A percentile compares a stretch with the other conserved stretches of the same genome.
phyloP scores from a whole-genome alignment of 2,888 invertebrate genomes.

The Marronus borbonicus region DNA sequence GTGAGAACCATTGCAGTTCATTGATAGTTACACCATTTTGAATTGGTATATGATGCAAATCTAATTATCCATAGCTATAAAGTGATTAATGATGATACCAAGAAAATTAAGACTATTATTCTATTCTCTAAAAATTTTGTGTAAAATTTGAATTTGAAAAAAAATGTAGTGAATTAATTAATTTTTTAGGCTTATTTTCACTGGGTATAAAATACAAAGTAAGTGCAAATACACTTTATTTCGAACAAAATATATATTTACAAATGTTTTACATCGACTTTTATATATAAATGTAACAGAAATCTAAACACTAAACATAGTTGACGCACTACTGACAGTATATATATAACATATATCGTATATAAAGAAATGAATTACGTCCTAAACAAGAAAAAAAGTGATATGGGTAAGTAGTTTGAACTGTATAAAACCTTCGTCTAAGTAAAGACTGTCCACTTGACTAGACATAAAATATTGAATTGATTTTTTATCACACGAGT shows the following conservation, averaged over 20 bases:
- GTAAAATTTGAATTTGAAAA: too few species aligned
- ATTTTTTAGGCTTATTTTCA: too few species aligned
- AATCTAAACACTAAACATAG: slow-evolving; percentile 24
- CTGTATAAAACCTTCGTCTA: slow-evolving; percentile 20
- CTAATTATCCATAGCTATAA: too few species aligned
- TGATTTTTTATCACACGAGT: slow-evolving; percentile 33
- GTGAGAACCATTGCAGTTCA: too few species aligned
- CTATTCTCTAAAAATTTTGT: too few species aligned
- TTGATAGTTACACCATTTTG: too few species aligned
- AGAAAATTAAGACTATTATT: too few species aligned
- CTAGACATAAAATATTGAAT: slow-evolving; percentile 36
- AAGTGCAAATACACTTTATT: slow-evolving; percentile 8
- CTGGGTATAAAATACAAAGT: not conserved
- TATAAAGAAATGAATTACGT: slow-evolving; percentile 13
- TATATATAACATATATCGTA: slow-evolving; percentile 1
- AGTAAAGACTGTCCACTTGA: slow-evolving; percentile 26
- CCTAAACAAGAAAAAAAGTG: slow-evolving; percentile 1
- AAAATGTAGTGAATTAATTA: too few species aligned
- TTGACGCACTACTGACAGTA: not conserved
- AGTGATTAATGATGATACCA: too few species aligned
- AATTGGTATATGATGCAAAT: too few species aligned
- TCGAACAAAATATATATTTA: slow-evolving; percentile 19
- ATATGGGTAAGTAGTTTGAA: too few species aligned
- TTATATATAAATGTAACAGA: slow-evolving; percentile 15
- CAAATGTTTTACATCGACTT: slow-evolving; percentile 2